A percentile compares a stretch with the other conserved stretches of the same genome.
These are phyloP conservation scores for Cryptotis parvus DNA, from an alignment of 2,113 vertebrate species.

Conservation along the genomic window DNA sequence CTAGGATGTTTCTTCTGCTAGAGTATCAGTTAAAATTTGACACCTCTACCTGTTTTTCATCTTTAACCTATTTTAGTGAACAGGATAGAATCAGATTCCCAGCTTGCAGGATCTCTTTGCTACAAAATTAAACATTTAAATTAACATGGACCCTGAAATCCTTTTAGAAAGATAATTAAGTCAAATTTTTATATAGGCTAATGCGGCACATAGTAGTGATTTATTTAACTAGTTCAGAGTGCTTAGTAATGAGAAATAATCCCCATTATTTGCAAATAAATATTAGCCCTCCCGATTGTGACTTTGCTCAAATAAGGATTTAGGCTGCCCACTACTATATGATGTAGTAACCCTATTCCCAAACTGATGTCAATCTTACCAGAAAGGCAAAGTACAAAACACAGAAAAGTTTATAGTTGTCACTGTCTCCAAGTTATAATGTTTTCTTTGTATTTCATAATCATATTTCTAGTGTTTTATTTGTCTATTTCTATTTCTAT, in stretches of 20 bases:
- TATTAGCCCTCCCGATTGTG: neutral
- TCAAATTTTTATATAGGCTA: constrained; percentile 3
- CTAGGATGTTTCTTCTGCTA: neutral
- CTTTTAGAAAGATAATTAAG: constrained; percentile 8
- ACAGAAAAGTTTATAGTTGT: neutral
- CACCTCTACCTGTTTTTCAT: neutral
- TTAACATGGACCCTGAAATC: neutral
- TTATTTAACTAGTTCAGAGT: constrained; percentile 20
- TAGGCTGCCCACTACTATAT: neutral
- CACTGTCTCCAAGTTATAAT: neutral
- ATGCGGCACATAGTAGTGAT: neutral
- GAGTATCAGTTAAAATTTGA: neutral
- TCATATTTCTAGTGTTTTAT: neutral
- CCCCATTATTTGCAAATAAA: neutral
- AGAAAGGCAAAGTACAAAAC: neutral
- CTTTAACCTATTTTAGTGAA: neutral
- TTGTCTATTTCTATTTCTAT: neutral
- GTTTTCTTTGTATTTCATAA: neutral
- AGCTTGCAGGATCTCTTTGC: neutral
- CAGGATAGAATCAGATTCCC: neutral
- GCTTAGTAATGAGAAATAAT: neutral
- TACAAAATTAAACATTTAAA: neutral
- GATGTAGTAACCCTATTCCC: neutral
- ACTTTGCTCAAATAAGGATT: neutral
- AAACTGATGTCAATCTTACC: neutral